Evolutionary conservation across 2,888 invertebrate species (phyloP).

Genomic region (Nemapogon koenigi): DNA sequence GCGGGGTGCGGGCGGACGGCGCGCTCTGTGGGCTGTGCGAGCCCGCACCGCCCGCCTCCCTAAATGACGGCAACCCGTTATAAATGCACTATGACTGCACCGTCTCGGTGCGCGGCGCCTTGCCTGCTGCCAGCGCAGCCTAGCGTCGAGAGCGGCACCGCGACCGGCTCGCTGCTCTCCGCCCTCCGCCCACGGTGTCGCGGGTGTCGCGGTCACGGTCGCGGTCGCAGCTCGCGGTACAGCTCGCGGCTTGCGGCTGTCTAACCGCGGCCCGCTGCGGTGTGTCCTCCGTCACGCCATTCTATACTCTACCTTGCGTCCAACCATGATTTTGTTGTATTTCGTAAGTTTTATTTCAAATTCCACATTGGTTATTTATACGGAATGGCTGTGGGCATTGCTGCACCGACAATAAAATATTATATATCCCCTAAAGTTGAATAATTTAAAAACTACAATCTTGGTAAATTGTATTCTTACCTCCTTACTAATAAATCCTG

Average conservation of each 20-base stretch:
- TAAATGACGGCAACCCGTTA: neutral
- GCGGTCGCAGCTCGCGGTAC: slow-evolving; percentile 24
- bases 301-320: neutral
- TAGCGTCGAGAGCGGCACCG: neutral
- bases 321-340: neutral
- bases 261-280: too few relatives aligned
- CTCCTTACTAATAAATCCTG: too few relatives aligned
- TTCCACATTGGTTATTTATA: too few relatives aligned
- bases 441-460: too few relatives aligned
- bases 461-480: too few relatives aligned
- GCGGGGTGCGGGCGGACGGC: slow-evolving; percentile 1
- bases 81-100: neutral
- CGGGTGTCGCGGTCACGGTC: neutral
- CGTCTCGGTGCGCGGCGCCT: neutral
- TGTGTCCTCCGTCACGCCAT: too few relatives aligned
- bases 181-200: neutral
- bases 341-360: too few relatives aligned
- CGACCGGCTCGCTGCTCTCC: slow-evolving; percentile 2
- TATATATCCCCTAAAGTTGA: too few relatives aligned
- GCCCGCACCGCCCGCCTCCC: neutral
- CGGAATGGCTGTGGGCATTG: too few relatives aligned
- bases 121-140: neutral
- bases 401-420: neutral
- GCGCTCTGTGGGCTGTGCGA: neutral
- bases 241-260: slow-evolving; percentile 34